A percentile compares a stretch with the other conserved stretches of the same genome.
phyloP scores from a whole-genome alignment of 1,140 invertebrate species.

The Drosophila pectinifera region DNA sequence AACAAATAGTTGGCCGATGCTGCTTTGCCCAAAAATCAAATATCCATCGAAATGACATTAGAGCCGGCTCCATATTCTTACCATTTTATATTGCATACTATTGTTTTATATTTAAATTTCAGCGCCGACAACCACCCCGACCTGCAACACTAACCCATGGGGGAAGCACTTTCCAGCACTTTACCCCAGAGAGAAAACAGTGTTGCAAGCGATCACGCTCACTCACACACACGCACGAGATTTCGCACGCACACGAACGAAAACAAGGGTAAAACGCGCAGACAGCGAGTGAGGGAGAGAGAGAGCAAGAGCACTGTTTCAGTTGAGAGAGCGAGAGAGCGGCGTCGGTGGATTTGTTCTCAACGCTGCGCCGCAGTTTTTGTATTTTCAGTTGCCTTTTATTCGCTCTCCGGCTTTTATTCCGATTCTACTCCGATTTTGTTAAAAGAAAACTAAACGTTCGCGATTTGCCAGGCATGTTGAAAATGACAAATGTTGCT shows the following conservation, averaged over 20 bases:
- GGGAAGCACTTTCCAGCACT: slow-evolving; percentile 12
- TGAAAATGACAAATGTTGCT: slow-evolving; percentile 73
- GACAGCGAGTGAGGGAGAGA: slow-evolving; percentile 27
- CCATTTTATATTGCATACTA: neutral
- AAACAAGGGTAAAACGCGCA: slow-evolving; percentile 57
- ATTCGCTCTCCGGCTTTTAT: slow-evolving; percentile 48
- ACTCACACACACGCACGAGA: slow-evolving; percentile 19
- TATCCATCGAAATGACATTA: slow-evolving; percentile 74
- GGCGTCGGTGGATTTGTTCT: slow-evolving; percentile 81
- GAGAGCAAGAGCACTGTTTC: slow-evolving; percentile 1
- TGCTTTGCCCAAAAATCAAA: slow-evolving; percentile 46
- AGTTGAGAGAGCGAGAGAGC: slow-evolving; percentile 38
- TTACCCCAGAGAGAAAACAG: slow-evolving; percentile 12
- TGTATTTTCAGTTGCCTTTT: slow-evolving; percentile 16
- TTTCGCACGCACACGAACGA: slow-evolving; percentile 48
- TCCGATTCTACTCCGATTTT: slow-evolving; percentile 29
- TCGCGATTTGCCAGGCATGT: slow-evolving; percentile 27
- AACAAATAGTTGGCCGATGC: slow-evolving; percentile 34
- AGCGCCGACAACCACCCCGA: slow-evolving; percentile 9
- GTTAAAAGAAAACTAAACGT: slow-evolving; percentile 46
- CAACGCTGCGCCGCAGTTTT: slow-evolving; percentile 56
- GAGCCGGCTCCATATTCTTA: slow-evolving; percentile 33
- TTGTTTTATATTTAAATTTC: slow-evolving; percentile 33
- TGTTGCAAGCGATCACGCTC: slow-evolving; percentile 42
- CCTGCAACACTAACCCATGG: slow-evolving; percentile 11